These are phyloP conservation scores for Fabriciana adippe DNA, from an alignment of 2,888 invertebrate species.

Conservation along the genomic window DNA sequence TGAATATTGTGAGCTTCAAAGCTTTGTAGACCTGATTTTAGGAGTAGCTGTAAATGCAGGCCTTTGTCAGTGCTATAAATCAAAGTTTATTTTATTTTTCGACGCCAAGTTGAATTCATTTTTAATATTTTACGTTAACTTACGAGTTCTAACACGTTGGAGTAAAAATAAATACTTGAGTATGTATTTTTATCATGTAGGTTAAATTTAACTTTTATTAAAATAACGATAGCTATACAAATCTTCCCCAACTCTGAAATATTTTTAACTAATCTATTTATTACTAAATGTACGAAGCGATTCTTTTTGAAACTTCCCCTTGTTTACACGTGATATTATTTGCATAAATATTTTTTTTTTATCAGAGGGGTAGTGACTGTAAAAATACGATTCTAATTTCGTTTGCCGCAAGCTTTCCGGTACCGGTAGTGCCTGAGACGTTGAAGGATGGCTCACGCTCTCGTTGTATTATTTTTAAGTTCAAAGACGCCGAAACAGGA, in stretches of 20 bases:
- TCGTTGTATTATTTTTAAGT: slow-evolving; percentile 64
- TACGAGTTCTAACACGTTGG: no score
- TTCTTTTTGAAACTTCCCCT: slow-evolving; percentile 61
- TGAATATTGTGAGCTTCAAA: slow-evolving; percentile 37
- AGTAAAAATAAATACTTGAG: no score
- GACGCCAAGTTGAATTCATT: no score
- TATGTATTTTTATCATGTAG: slow-evolving; percentile 1
- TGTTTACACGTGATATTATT: slow-evolving; percentile 79
- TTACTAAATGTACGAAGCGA: slow-evolving; percentile 32
- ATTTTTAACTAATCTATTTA: slow-evolving; percentile 9
- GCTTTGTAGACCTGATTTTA: slow-evolving; percentile 32
- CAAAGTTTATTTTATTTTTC: no score
- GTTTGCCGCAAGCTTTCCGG: slow-evolving; percentile 71
- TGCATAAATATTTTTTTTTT: slow-evolving; percentile 79
- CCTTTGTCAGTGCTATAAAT: no score
- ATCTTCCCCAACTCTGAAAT: neutral
- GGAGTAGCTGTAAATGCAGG: no score
- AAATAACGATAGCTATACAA: neutral
- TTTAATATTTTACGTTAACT: no score
- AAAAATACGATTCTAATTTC: slow-evolving; percentile 81
- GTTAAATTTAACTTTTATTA: neutral
- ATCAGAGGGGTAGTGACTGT: slow-evolving; percentile 65
- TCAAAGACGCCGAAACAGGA: slow-evolving; percentile 45
- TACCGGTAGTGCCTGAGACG: slow-evolving; percentile 60
- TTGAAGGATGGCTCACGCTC: slow-evolving; percentile 73